Evolutionary conservation across 2,888 invertebrate species (phyloP), one percentile per base, ranked within the genome.

Genomic region (Acleris holmiana): DNA sequence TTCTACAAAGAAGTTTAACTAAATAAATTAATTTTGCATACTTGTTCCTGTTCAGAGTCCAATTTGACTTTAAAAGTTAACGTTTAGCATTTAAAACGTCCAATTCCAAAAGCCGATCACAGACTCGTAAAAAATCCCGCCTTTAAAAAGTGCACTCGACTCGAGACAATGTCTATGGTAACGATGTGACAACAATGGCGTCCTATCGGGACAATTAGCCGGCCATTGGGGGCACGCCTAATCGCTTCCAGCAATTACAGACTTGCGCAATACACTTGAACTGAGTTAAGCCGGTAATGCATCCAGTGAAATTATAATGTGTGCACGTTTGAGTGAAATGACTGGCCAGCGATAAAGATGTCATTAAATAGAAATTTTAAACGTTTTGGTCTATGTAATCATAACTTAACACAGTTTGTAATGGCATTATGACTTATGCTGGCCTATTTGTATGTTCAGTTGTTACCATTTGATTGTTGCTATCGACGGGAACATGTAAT

Each of bases 191-290:
- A 77, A 81, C 79, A 81, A 80, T 77, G 79, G 75, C 75, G 70
- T 23, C 67, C 76, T 73, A 79, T 80, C 78, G 68, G 69, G 70
- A 76, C 85, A 83, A 82, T 84, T 81, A 79, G 76, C 35, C 67
- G 69, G 73, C 71, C 74, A 74, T 77, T 65, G 73, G 74, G 80
- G 81, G 73, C 79, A 74, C 77, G 51, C 69, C 74, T 72, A 72
- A 72, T 72, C 68, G 63, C 61, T 57, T 56, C 66, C 56, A 65
- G 71, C 79, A 79, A 78, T 80, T 81, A 55, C 55, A 21, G 55
- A 4, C 55, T 78, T 78, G 73, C 75, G 68, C 75, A 78, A 78
- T 47, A 17, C 23, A 21, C 49, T 21, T 21, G 35, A 1, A 35
- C 35, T 13, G 35, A 35, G 35, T 35, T 46, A 47, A 17, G 10